Evolutionary conservation across 2,113 vertebrate species (phyloP), one percentile per base, ranked within the genome.

Genomic region (Leucopternis melanops): DNA sequence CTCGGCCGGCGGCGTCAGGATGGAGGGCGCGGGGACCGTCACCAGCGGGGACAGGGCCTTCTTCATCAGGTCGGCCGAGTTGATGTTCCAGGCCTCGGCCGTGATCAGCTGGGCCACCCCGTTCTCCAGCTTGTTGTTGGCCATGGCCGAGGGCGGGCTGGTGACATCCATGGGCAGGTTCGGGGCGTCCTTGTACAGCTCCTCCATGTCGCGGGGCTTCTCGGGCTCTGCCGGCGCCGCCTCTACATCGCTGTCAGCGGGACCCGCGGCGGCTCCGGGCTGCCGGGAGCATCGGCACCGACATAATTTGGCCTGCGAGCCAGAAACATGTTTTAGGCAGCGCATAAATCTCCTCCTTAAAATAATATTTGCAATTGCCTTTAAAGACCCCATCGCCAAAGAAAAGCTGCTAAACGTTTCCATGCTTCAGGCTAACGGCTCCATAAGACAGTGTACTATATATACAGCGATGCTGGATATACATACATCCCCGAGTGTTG

Each of bases 31-130:
- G 0, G 99, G 98, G 63, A 98, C 97, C 1, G 98, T 98, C 89
- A 98, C 97, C 52, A 98, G 96, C 0, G 97, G 98, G 2, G 98
- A 98, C 49, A 98, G 97, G 32, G 98, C 98, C 87, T 98, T 99
- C 98, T 99, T 99, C 87, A 98, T 99, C 94, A 99, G 96, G 92
- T 98, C 98, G 0, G 98, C 97, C 5, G 98, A 97, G 80, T 98
- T 98, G 92, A 98, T 98, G 89, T 98, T 98, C 98, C 99, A 99
- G 74, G 98, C 98, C 86, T 99, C 99, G 0, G 98, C 98, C 5
- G 98, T 98, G 91, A 98, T 97, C 50, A 98, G 96, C 65, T 98
- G 98, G 63, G 98, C 98, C 67, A 97, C 98, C 31, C 98, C 98
- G 1, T 98, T 98, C 88, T 99, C 99, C 89, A 98, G 97, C 97